These are phyloP conservation scores for Chascanopsetta lugubris DNA, from an alignment of 2,113 vertebrate genomes.

Conservation along the genomic window DNA sequence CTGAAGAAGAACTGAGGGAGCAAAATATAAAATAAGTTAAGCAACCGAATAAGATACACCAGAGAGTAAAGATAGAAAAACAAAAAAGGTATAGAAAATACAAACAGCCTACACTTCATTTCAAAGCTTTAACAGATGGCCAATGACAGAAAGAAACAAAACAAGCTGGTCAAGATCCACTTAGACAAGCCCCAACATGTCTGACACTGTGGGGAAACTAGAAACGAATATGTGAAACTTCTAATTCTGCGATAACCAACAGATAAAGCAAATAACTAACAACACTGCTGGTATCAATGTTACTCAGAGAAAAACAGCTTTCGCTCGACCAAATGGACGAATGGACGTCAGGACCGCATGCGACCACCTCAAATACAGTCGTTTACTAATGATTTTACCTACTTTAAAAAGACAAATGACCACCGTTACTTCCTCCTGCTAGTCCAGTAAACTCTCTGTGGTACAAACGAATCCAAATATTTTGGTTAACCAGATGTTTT, in stretches of 20 bases:
- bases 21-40: neutral
- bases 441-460: neutral
- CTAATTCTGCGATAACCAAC: neutral
- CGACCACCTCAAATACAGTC: neutral
- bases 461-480: neutral
- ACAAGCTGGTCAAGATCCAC: neutral
- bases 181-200: no score
- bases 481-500: constrained; percentile 19
- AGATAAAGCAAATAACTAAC: neutral
- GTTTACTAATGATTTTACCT: neutral
- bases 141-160: neutral
- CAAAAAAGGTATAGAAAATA: neutral
- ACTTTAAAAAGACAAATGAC: constrained; percentile 6
- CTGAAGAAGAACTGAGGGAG: constrained; percentile 23
- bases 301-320: neutral
- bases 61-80: neutral
- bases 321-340: neutral
- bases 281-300: neutral
- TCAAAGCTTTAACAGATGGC: neutral
- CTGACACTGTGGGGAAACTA: neutral
- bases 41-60: neutral
- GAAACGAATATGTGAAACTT: neutral
- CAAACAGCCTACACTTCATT: neutral
- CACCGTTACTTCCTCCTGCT: neutral
- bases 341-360: constrained; percentile 1